Evolutionary conservation across 2,888 invertebrate species (phyloP).

Genomic region (Enoplolaimus lenunculus): DNA sequence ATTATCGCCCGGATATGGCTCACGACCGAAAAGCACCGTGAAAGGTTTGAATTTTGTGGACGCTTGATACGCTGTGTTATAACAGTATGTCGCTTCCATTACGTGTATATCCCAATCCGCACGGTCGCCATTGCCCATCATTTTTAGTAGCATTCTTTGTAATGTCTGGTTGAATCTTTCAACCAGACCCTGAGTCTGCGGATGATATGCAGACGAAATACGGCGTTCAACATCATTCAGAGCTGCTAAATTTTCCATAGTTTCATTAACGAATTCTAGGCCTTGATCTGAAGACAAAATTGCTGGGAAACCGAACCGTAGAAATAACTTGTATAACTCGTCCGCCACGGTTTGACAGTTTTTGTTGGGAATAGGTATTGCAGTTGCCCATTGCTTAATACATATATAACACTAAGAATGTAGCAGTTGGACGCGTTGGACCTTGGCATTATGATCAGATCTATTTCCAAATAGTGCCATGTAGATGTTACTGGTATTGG

Average conservation of each 20-base stretch:
- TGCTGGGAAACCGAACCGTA: background rate
- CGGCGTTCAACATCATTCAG: background rate
- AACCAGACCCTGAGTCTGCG: background rate
- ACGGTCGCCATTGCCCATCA: background rate
- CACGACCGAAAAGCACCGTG: background rate
- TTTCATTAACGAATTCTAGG: background rate
- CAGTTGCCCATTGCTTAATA: background rate
- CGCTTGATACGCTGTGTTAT: background rate
- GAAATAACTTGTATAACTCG: background rate
- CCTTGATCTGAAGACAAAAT: background rate
- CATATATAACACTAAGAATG: background rate
- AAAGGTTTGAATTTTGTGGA: background rate
- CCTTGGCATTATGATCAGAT: background rate
- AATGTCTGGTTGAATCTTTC: conserved; percentile 14
- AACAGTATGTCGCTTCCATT: conserved; percentile 5
- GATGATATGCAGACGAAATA: conserved; percentile 8
- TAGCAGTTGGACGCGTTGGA: background rate
- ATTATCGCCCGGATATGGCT: background rate
- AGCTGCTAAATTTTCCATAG: background rate
- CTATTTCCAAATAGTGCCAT: conserved; percentile 5
- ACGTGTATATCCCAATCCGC: conserved; percentile 3
- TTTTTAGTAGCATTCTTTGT: conserved; percentile 2
- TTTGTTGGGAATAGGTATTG: background rate
- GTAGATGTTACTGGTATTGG: background rate
- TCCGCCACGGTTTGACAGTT: background rate